These are phyloP conservation scores for Epistrophe grossulariae DNA, from an alignment of 2,888 invertebrate species.

Conservation along the genomic window DNA sequence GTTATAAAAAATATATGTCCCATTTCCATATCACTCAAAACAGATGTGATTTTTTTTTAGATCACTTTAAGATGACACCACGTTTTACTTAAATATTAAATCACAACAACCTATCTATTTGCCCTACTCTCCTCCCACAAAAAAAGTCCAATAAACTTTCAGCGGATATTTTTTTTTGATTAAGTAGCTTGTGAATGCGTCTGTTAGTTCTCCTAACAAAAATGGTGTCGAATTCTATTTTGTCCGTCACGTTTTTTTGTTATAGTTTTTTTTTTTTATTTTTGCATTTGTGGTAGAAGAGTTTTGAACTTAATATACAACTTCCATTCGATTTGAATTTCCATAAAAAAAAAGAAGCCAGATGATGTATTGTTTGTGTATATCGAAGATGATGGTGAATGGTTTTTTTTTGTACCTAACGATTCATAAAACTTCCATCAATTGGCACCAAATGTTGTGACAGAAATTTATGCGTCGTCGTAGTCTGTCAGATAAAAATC, in stretches of 20 bases:
- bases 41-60: neutral
- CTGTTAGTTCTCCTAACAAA: neutral
- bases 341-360: constrained; percentile 31
- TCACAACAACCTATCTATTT: neutral
- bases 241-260: constrained; percentile 12
- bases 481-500: constrained; percentile 33
- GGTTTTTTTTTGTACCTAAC: constrained; percentile 5
- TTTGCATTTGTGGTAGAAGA: neutral
- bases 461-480: constrained; percentile 30
- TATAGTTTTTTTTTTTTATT: neutral
- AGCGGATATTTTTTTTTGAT: constrained; percentile 1
- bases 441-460: constrained; percentile 32
- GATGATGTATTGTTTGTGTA: constrained; percentile 1
- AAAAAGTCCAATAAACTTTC: neutral
- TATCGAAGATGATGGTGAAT: neutral
- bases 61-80: neutral
- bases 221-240: constrained; percentile 13
- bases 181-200: neutral
- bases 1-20: constrained; percentile 15
- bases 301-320: constrained; percentile 48
- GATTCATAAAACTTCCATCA: constrained; percentile 60
- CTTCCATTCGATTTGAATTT: constrained; percentile 47
- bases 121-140: neutral
- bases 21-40: constrained; percentile 7
- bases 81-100: constrained; percentile 20